Evolutionary conservation across 2,888 invertebrate species (phyloP), one percentile per base, ranked within the genome.

Genomic region (Amitus sp.): DNA sequence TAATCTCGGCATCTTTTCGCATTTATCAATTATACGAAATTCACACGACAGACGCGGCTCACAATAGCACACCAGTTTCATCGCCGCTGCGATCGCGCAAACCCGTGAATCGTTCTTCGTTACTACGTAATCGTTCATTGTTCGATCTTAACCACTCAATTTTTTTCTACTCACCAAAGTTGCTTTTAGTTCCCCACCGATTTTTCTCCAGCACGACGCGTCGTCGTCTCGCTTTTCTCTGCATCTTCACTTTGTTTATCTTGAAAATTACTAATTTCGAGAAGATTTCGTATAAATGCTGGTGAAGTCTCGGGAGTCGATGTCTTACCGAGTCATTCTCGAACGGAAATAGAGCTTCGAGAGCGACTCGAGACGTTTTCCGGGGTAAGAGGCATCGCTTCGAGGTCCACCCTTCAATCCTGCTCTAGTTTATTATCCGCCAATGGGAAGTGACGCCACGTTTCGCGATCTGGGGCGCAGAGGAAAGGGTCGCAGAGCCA

Each of bases 391-490:
- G 18, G 47, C 57, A 42, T 51, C 20, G 12, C 20, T 49, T 39
- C 59, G 33, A 65, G 73, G 64, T 72, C 74, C 74, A 74, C 75
- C 73, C 78, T 74, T 75, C 57, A 27, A 60, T 57, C 34, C 51
- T 71, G 79, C 75, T 80, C 80, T 65, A 78, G 69, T 77, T 74
- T 74, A n/a, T n/a, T n/a, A 70, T 60, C 69, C 67, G 61, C 76
- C 79, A 75, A 76, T 75, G 61, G 62, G 69, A 65, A 47, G 47
- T 54, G 20, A 62, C 56, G 62, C 49, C 59, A 60, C 47, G 65
- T 42, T 28, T 58, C 9, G 17, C 47, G 62, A 69, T 66, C 63
- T 66, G 66, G 72, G 68, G 58, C 71, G 66, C 43, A 52, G 58
- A 53, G 54, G 53, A 64, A 61, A 62, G 70, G 68, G 61, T 67